Conservation (phyloP, 2,888 invertebrate genomes). For the Acrobasis consociella region DNA sequence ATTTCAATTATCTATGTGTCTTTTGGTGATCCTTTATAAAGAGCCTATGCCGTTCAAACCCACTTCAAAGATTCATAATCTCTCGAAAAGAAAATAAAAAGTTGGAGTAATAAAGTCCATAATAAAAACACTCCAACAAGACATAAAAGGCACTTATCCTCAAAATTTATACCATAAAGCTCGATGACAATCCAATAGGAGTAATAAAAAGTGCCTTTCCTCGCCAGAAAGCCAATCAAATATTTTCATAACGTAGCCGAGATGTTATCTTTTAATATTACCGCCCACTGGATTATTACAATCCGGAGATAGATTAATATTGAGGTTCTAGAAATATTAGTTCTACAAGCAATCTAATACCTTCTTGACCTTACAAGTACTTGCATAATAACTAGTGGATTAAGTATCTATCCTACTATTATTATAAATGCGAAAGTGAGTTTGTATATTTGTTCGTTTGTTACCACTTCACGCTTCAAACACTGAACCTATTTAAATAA, state of each 20-base stretch:
- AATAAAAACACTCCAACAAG: constrained; percentile 32
- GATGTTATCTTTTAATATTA: constrained; percentile 67
- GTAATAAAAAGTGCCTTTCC: constrained; percentile 43
- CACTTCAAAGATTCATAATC: constrained; percentile 6
- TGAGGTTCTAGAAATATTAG: too few species aligned
- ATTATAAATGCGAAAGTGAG: too few species aligned
- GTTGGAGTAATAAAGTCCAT: constrained; percentile 10
- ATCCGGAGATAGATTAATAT: background rate
- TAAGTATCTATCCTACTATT: too few species aligned
- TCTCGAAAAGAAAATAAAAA: constrained; percentile 10
- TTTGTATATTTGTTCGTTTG: too few species aligned
- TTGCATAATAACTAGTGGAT: too few species aligned
- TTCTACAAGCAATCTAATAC: too few species aligned
- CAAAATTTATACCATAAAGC: constrained; percentile 34
- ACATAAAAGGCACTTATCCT: constrained; percentile 29
- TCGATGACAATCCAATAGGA: constrained; percentile 35
- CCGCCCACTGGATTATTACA: constrained; percentile 24
- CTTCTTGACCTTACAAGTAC: too few species aligned
- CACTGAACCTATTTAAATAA: too few species aligned
- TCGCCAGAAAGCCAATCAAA: constrained; percentile 56
- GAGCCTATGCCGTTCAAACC: background rate
- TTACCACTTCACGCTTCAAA: too few species aligned
- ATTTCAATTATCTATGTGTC: too few species aligned
- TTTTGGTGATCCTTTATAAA: background rate
- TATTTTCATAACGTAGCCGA: constrained; percentile 59